These are phyloP conservation scores for Clamator glandarius DNA, from an alignment of 2,797 vertebrate genomes.

Conservation along the genomic window DNA sequence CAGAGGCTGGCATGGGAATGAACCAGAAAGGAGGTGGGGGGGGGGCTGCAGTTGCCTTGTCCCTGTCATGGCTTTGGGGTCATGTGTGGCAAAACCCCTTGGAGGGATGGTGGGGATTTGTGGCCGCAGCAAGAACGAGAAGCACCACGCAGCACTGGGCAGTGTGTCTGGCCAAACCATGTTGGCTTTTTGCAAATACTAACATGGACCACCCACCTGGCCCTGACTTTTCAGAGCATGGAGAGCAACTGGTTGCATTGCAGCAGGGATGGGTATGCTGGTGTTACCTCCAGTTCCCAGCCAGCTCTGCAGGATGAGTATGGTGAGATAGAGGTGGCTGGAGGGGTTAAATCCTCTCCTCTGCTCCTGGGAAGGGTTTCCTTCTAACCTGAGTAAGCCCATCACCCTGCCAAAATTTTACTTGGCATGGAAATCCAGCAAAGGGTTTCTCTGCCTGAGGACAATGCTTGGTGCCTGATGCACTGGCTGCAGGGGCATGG, in stretches of 20 bases:
- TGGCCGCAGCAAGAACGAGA: accelerated
- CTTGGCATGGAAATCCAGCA: background rate
- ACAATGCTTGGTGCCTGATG: accelerated
- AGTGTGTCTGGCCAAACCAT: background rate
- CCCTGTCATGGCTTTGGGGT: background rate
- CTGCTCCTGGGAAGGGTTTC: background rate
- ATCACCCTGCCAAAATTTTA: background rate
- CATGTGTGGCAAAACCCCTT: background rate
- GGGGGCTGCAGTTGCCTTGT: background rate
- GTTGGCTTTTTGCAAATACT: background rate
- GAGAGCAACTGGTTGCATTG: accelerated
- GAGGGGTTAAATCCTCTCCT: slow-evolving; percentile 3
- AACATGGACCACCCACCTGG: background rate
- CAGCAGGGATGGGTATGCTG: accelerated
- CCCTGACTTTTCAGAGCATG: accelerated
- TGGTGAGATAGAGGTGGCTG: accelerated
- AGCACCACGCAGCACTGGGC: background rate
- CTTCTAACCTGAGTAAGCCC: background rate
- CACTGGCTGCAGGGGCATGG: accelerated
- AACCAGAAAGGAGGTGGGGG: background rate
- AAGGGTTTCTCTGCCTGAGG: accelerated
- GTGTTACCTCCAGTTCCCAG: background rate
- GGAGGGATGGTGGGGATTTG: background rate
- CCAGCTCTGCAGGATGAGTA: background rate
- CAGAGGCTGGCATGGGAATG: background rate